Percentiles rank a stretch among this genome's conserved stretches.
Evolutionary conservation across 2,888 invertebrate genomes (phyloP).

Genomic region (Zygothrica quintamaculata): DNA sequence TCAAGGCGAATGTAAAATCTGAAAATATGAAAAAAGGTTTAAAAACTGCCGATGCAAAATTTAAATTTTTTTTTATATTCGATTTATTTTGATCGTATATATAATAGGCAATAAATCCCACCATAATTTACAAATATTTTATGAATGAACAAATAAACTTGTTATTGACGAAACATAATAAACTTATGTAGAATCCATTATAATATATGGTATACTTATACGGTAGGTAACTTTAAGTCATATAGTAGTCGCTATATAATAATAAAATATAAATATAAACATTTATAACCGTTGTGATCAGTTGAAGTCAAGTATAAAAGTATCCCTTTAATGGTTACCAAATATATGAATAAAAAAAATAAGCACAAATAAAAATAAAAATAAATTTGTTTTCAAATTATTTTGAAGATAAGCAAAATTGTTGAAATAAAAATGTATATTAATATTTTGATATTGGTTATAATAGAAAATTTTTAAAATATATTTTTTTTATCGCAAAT

Average conservation of each 20-base stretch:
- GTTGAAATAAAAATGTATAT: too few species aligned
- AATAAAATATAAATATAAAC: slow-evolving; percentile 42
- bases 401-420: slow-evolving; percentile 12
- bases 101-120: slow-evolving; percentile 82
- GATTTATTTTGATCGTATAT: slow-evolving; percentile 51
- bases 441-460: neutral
- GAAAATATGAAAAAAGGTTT: neutral
- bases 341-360: slow-evolving; percentile 5
- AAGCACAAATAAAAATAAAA: too few species aligned
- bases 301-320: slow-evolving; percentile 47
- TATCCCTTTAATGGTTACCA: slow-evolving; percentile 16
- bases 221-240: slow-evolving; percentile 41
- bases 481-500: too few species aligned
- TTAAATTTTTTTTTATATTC: slow-evolving; percentile 27
- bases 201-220: slow-evolving; percentile 48
- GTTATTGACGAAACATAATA: slow-evolving; percentile 46
- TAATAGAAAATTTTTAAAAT: neutral
- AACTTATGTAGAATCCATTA: slow-evolving; percentile 24
- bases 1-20: too few species aligned
- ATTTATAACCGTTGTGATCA: slow-evolving; percentile 81
- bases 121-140: slow-evolving; percentile 83
- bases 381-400: too few species aligned
- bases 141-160: slow-evolving; percentile 51
- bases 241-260: slow-evolving; percentile 30
- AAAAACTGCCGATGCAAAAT: slow-evolving; percentile 40